Evolutionary conservation across 2,888 invertebrate genomes (phyloP).

Genomic region (Diabrotica balteata): DNA sequence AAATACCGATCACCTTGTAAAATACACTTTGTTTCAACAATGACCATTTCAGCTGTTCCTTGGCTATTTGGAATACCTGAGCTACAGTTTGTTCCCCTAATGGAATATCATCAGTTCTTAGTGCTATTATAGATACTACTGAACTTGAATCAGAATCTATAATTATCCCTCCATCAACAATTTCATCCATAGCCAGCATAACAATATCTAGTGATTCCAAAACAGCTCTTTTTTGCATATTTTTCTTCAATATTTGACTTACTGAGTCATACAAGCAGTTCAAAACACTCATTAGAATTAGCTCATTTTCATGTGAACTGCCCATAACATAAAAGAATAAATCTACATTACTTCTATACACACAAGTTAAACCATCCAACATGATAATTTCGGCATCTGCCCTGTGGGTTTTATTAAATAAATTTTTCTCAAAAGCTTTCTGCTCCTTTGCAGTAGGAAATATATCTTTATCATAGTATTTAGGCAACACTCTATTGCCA

Average conservation of each 20-base stretch:
- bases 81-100: too few species aligned
- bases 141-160: too few species aligned
- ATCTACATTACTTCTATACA: conserved; percentile 98
- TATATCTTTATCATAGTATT: conserved; percentile 93
- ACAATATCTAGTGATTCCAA: conserved; percentile 94
- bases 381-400: conserved; percentile 98
- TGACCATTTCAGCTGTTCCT: too few species aligned
- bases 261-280: conserved; percentile 96
- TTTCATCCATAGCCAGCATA: conserved; percentile 97
- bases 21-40: too few species aligned
- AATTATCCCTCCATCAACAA: conserved; percentile 99
- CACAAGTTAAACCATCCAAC: conserved; percentile 96
- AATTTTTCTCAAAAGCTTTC: conserved; percentile 95
- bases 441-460: conserved; percentile 94
- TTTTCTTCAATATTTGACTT: conserved; percentile 91
- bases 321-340: conserved; percentile 99
- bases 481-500: conserved; percentile 94
- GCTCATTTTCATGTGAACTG: conserved; percentile 96
- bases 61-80: too few species aligned
- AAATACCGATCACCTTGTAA: too few species aligned
- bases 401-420: conserved; percentile 96
- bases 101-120: too few species aligned
- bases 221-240: conserved; percentile 92
- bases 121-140: too few species aligned
- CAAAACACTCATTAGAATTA: conserved; percentile 91